A percentile compares a stretch with the other conserved stretches of the same genome.
Evolutionary conservation across 2,797 vertebrate species (phyloP).

Genomic region (Labroides dimidiatus): DNA sequence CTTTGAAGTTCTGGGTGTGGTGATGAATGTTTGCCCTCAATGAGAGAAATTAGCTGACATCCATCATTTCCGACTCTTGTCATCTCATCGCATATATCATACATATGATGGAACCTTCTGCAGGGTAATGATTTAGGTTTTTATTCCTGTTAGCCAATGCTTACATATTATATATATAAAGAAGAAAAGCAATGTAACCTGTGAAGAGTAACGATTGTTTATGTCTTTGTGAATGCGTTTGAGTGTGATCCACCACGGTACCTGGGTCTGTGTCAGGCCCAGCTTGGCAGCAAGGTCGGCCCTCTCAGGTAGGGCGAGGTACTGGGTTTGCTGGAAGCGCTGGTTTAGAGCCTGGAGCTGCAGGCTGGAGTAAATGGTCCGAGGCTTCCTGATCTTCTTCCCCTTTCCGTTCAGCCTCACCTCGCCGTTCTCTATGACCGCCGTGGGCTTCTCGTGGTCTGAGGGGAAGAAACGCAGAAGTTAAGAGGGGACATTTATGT

Average conservation of each 20-base stretch:
- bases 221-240: not conserved
- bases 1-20: not conserved
- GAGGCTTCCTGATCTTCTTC: conserved; percentile 91
- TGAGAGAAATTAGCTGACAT: not conserved
- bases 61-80: not conserved
- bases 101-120: not conserved
- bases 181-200: too few species aligned
- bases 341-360: conserved; percentile 94
- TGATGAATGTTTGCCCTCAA: not conserved
- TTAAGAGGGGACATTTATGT: not conserved
- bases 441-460: conserved; percentile 86
- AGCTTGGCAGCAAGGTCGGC: conserved; percentile 91
- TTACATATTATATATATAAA: too few species aligned
- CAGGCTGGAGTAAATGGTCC: conserved; percentile 94
- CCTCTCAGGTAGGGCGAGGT: conserved; percentile 92
- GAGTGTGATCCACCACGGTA: conserved; percentile 49
- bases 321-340: conserved; percentile 95
- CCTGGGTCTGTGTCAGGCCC: conserved; percentile 95
- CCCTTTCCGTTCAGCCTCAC: conserved; percentile 86
- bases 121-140: not conserved
- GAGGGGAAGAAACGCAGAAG: not conserved
- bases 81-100: not conserved
- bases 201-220: not conserved
- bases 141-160: too few species aligned
- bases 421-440: conserved; percentile 83